A percentile compares a stretch with the other conserved stretches of the same genome.
Evolutionary conservation across 30 jellyfish, hydroid and myxozoan genomes (phyloP).

Genomic region (Cassiopea xamachana): DNA sequence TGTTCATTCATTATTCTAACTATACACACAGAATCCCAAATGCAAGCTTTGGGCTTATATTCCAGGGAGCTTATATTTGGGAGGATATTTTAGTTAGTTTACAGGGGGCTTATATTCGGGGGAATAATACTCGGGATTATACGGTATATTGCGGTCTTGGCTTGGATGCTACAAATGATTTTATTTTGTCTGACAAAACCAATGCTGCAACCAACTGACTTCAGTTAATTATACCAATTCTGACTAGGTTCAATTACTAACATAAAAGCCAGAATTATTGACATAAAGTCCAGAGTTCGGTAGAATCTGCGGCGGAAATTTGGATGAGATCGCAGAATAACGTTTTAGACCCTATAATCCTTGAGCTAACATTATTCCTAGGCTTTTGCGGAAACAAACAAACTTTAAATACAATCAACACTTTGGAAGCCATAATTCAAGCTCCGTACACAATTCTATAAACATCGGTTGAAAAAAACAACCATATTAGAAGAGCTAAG

Average conservation of each 20-base stretch:
- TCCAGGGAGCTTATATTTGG: no score
- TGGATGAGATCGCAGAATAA: neutral
- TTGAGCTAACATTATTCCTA: slow-evolving; percentile 6
- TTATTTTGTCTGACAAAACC: neutral
- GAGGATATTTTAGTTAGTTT: no score
- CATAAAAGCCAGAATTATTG: neutral
- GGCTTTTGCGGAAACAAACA: neutral
- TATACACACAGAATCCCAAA: no score
- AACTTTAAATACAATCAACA: neutral
- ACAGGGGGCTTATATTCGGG: no score
- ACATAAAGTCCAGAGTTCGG: neutral
- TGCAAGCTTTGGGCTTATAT: no score
- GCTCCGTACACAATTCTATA: neutral
- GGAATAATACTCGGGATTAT: no score
- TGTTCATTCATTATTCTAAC: no score
- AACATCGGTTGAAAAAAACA: slow-evolving; percentile 27
- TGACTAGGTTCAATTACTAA: neutral
- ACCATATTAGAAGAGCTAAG: neutral
- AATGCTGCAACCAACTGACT: neutral
- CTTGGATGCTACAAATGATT: neutral
- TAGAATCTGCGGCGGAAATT: neutral
- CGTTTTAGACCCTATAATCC: neutral
- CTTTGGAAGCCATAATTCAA: neutral
- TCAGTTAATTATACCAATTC: neutral
- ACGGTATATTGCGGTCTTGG: no score